These are phyloP conservation scores for Nematolebias whitei DNA, from an alignment of 2,113 vertebrate genomes.

Conservation along the genomic window DNA sequence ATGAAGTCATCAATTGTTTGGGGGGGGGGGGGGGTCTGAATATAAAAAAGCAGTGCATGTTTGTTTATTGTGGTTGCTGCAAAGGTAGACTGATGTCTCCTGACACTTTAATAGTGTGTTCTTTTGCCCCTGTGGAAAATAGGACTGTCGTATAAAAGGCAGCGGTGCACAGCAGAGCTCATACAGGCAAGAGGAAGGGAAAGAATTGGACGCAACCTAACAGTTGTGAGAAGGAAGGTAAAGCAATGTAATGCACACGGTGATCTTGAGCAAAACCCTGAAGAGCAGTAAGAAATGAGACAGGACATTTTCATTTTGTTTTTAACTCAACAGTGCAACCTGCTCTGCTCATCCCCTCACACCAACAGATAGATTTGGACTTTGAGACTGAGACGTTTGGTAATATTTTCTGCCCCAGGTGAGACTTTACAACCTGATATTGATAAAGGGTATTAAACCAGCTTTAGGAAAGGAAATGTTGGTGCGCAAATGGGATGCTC, in stretches of 20 bases:
- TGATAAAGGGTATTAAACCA: slow-evolving; percentile 58
- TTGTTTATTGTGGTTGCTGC: slow-evolving; percentile 22
- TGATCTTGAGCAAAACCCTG: slow-evolving; percentile 22
- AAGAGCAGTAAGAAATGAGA: slow-evolving; percentile 53
- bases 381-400: slow-evolving; percentile 46
- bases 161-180: slow-evolving; percentile 40
- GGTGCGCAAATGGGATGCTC: slow-evolving; percentile 55
- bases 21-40: too few relatives aligned
- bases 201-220: slow-evolving; percentile 28
- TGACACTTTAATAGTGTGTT: slow-evolving; percentile 73
- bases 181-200: slow-evolving; percentile 28
- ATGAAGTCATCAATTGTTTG: slow-evolving; percentile 20
- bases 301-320: slow-evolving; percentile 69
- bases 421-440: slow-evolving; percentile 60
- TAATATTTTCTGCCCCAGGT: slow-evolving; percentile 64
- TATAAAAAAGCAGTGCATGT: slow-evolving; percentile 23
- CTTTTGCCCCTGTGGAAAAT: slow-evolving; percentile 60
- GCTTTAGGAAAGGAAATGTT: slow-evolving; percentile 56
- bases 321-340: slow-evolving; percentile 37
- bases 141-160: slow-evolving; percentile 69
- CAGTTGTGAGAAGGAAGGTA: neutral
- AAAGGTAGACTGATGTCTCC: slow-evolving; percentile 49
- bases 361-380: slow-evolving; percentile 61
- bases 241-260: slow-evolving; percentile 14
- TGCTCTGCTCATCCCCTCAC: slow-evolving; percentile 39